A percentile compares a stretch with the other conserved stretches of the same genome.
These are phyloP conservation scores for Corvus cornix DNA, from an alignment of 2,113 vertebrate species.

Conservation along the genomic window DNA sequence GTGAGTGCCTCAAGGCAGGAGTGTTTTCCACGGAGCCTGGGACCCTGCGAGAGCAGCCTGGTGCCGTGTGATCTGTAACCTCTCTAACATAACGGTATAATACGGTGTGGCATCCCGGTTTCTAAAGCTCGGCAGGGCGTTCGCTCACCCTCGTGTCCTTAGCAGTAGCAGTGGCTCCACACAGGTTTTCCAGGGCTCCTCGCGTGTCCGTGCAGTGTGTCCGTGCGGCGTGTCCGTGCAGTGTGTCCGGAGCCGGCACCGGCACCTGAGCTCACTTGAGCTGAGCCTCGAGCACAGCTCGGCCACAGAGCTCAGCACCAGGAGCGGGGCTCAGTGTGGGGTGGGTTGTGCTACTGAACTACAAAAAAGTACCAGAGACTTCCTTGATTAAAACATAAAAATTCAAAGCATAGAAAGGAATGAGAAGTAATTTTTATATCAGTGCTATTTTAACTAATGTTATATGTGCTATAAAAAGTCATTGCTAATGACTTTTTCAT, in stretches of 20 bases:
- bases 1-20: neutral
- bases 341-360: neutral
- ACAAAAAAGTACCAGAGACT: neutral
- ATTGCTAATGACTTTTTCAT: neutral
- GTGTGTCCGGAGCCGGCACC: neutral
- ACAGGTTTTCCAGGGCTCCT: neutral
- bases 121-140: neutral
- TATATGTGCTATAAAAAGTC: neutral
- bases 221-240: too few species aligned
- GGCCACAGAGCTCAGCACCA: rapidly evolving
- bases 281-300: neutral
- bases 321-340: rapidly evolving
- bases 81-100: rapidly evolving
- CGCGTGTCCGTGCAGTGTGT: too few species aligned
- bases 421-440: neutral
- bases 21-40: neutral
- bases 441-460: neutral
- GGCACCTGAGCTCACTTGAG: neutral
- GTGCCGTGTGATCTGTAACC: neutral
- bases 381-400: neutral
- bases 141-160: neutral
- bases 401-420: neutral
- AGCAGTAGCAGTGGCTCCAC: neutral
- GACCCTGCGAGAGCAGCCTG: neutral
- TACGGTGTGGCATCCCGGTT: too few species aligned